Evolutionary conservation across 2,113 vertebrate genomes (phyloP).

Genomic region (Anhinga anhinga): DNA sequence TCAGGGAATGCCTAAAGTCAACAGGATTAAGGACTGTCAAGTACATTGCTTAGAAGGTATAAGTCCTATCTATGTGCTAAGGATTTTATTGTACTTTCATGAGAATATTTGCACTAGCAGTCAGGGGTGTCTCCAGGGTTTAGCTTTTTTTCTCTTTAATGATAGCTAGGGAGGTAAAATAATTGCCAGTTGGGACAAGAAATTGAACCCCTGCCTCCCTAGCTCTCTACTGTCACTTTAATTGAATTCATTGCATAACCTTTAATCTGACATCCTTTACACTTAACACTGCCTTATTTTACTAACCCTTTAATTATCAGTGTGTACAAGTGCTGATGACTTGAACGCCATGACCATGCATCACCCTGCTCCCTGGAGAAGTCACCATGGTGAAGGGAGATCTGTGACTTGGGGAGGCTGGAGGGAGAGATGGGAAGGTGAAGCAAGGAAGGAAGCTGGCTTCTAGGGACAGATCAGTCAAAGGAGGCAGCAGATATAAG

Average conservation of each 20-base stretch:
- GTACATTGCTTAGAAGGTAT: background rate
- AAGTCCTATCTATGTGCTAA: background rate
- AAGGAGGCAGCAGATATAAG: fast-evolving
- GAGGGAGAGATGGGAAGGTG: background rate
- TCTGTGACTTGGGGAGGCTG: background rate
- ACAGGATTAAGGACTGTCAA: slow-evolving; percentile 60
- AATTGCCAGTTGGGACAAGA: background rate
- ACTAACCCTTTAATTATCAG: background rate
- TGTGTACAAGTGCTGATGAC: background rate
- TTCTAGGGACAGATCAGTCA: background rate
- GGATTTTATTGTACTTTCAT: slow-evolving; percentile 37
- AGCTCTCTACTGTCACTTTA: background rate
- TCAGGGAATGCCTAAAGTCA: slow-evolving; percentile 31
- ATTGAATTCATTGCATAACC: background rate
- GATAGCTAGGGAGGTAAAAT: background rate
- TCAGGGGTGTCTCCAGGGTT: background rate
- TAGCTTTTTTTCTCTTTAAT: background rate
- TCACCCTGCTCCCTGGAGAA: background rate
- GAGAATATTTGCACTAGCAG: slow-evolving; percentile 29
- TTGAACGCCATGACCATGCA: background rate
- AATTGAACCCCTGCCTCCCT: background rate
- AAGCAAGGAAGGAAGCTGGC: background rate
- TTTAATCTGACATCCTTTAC: background rate
- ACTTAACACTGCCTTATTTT: background rate
- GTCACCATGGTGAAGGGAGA: background rate